phyloP scores from a whole-genome alignment of 2,797 vertebrate species.

The Anguilla megastoma region DNA sequence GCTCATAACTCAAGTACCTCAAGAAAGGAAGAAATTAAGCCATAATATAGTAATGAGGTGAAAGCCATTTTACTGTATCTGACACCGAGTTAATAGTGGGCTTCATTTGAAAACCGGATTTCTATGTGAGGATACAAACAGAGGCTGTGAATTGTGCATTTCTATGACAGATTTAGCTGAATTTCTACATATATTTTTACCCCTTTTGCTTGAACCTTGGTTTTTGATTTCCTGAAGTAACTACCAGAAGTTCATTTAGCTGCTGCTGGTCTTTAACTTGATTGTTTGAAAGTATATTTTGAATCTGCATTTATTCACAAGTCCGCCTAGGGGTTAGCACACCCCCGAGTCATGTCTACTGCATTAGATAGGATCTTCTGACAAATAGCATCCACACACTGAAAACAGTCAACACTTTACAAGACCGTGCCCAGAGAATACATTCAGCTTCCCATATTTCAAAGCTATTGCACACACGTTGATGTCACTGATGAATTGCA shows the following conservation, averaged over 20 bases:
- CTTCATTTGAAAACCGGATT: not conserved
- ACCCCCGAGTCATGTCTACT: conserved; percentile 4
- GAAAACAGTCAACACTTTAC: conserved; percentile 3
- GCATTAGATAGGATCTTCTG: not conserved
- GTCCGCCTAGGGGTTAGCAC: not conserved
- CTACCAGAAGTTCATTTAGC: not conserved
- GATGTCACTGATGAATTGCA: not conserved
- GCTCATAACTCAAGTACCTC: not conserved
- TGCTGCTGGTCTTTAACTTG: conserved; percentile 9
- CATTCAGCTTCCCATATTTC: conserved; percentile 12
- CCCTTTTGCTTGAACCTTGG: not conserved
- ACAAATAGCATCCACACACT: not conserved
- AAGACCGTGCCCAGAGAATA: conserved; percentile 26
- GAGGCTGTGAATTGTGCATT: not conserved
- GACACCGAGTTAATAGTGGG: not conserved
- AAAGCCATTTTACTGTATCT: not conserved
- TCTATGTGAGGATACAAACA: not conserved
- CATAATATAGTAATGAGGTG: not conserved
- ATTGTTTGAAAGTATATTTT: conserved; percentile 27
- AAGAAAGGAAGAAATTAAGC: not conserved
- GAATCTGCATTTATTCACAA: conserved; percentile 23
- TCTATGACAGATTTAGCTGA: not conserved
- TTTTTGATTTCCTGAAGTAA: conserved; percentile 15
- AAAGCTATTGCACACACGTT: conserved; percentile 6
- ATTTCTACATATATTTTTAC: not conserved